phyloP scores from a whole-genome alignment of 2,888 invertebrate species.

The Sympetrum striolatum region DNA sequence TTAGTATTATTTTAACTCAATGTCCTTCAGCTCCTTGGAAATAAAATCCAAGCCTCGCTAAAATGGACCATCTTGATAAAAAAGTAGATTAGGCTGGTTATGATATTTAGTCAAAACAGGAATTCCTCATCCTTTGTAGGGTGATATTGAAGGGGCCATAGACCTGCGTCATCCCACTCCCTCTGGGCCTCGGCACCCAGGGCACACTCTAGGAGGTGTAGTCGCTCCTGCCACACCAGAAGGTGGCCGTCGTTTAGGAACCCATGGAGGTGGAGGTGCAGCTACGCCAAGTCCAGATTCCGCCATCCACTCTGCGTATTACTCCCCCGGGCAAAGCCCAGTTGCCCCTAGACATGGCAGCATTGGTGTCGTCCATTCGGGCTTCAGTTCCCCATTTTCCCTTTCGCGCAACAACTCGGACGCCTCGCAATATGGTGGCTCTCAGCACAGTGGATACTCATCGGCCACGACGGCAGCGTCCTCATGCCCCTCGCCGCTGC shows the following conservation, averaged over 20 bases:
- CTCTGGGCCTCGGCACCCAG: conserved; percentile 11
- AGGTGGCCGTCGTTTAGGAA: conserved; percentile 51
- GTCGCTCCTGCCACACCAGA: conserved; percentile 17
- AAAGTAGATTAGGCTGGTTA: neutral
- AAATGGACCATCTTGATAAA: neutral
- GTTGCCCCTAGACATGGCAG: conserved; percentile 79
- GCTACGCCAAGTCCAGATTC: conserved; percentile 88
- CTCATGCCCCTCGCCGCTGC: conserved; percentile 69
- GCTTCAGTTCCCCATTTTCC: conserved; percentile 51
- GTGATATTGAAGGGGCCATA: conserved; percentile 34
- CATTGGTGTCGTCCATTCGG: conserved; percentile 38
- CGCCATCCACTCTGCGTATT: conserved; percentile 87
- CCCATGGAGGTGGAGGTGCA: conserved; percentile 68
- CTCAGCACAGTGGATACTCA: conserved; percentile 65
- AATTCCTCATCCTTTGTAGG: neutral
- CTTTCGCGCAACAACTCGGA: conserved; percentile 89
- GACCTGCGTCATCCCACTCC: conserved; percentile 30
- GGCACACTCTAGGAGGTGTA: neutral
- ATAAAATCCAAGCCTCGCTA: no score
- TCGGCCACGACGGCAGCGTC: conserved; percentile 57
- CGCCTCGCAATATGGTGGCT: conserved; percentile 86
- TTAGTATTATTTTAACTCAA: neutral
- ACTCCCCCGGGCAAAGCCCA: conserved; percentile 87
- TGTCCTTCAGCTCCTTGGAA: neutral
- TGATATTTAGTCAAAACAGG: neutral